Evolutionary conservation across 2,113 vertebrate genomes (phyloP), one percentile per base, ranked within the genome.

Genomic region (Leucoraja erinaceus): DNA sequence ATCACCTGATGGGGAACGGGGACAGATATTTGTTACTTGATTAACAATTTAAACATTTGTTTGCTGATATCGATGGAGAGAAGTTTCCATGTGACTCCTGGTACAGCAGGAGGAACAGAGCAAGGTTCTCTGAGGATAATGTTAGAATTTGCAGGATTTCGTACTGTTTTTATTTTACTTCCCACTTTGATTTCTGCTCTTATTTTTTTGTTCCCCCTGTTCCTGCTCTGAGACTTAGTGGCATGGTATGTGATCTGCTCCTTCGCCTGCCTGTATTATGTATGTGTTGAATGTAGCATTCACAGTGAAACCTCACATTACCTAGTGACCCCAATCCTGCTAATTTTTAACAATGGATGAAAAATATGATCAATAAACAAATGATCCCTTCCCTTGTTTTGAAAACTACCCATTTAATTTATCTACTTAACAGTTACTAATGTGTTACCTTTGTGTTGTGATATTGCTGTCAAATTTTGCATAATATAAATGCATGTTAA

Each of bases 401-500:
- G 66, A 56, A 63, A n/a, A 63, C 33, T 91, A 54, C 12, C 28
- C 90, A 91, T 25, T 74, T 91, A 38, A 91, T 91, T 74, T 91
- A 14, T 47, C 22, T 72, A 33, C 10, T 88, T 88, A 88, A 63
- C 90, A 54, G 31, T 91, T 72, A 72, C 31, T 72, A 70, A 25
- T 22, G 33, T 68, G 59, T 47, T 33, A 11, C 7, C 20, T 90
- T 70, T 72, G 68, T 70, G 90, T 91, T 74, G 38, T 72, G 66
- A 47, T 91, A 47, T 72, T 28, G 88, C 63, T 91, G 66, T 72
- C 68, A 91, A 91, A 91, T 91, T 72, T 25, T 91, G 90, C 38
- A 28, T 28, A 72, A 28, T 74, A 10, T 91, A 74, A 33, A 91
- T 91, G 90, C 90, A 91, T 91, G 90, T 91, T 74, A 91, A 91